These are phyloP conservation scores for Xenopus laevis DNA, from an alignment of 2,113 vertebrate species.

Conservation along the genomic window DNA sequence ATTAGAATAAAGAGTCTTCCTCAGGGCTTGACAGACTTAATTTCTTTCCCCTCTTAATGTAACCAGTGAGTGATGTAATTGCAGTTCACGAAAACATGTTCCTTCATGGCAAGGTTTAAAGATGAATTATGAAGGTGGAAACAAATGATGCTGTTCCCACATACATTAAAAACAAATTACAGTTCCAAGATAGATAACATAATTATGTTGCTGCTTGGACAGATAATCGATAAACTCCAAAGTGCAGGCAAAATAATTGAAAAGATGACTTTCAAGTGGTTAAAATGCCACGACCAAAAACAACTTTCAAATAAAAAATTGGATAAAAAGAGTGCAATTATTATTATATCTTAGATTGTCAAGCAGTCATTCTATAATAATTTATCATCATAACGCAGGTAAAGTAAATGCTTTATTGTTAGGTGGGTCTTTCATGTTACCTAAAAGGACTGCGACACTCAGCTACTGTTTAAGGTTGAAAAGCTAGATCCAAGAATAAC, in stretches of 20 bases:
- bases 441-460: neutral
- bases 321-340: conserved; percentile 19
- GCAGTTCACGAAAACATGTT: conserved; percentile 28
- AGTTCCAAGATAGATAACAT: conserved; percentile 37
- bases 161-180: conserved; percentile 45
- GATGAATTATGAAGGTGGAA: conserved; percentile 39
- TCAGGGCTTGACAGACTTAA: conserved; percentile 14
- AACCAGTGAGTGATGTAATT: conserved; percentile 37
- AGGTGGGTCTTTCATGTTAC: neutral
- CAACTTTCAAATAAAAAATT: conserved; percentile 28
- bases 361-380: neutral
- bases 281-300: conserved; percentile 30
- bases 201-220: conserved; percentile 29
- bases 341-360: conserved; percentile 1
- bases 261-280: conserved; percentile 33
- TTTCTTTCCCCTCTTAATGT: conserved; percentile 19
- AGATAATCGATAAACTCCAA: conserved; percentile 42
- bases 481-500: too few species aligned
- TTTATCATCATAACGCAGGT: neutral
- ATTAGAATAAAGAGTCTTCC: conserved; percentile 19
- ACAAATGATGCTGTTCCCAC: conserved; percentile 40
- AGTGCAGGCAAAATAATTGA: conserved; percentile 38
- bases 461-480: neutral
- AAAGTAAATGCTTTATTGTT: neutral
- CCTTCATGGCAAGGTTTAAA: conserved; percentile 30